phyloP scores from a whole-genome alignment of 2,113 vertebrate species.

The Gnathonemus echidnorhynchus region DNA sequence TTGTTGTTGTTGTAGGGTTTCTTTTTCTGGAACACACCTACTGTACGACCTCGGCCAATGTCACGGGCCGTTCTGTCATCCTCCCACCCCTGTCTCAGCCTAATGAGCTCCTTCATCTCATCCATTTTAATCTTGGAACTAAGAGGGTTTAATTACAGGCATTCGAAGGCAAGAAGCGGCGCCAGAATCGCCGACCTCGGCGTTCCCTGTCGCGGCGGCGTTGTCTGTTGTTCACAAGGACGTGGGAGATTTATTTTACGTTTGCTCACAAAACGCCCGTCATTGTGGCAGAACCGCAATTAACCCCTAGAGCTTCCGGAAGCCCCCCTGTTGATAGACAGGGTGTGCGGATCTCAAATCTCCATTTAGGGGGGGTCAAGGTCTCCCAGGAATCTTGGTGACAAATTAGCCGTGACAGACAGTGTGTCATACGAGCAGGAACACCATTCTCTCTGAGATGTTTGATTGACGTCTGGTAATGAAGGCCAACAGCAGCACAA shows the following conservation, averaged over 20 bases:
- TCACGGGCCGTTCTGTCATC: conserved; percentile 19
- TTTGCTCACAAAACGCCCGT: not conserved
- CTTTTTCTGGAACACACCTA: conserved; percentile 4
- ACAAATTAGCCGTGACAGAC: not conserved
- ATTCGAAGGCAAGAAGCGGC: not conserved
- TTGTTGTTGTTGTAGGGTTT: not conserved
- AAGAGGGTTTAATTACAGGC: conserved; percentile 14
- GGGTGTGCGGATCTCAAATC: not conserved
- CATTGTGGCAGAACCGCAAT: not conserved
- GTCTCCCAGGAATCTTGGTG: not conserved
- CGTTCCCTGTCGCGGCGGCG: not conserved
- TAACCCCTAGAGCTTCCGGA: not conserved
- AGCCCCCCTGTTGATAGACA: not conserved
- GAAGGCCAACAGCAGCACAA: not conserved
- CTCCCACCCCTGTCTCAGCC: conserved; percentile 14
- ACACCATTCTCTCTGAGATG: not conserved
- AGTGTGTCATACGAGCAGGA: not conserved
- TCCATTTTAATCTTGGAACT: conserved; percentile 26
- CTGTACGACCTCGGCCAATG: conserved; percentile 17
- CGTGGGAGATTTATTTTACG: not conserved
- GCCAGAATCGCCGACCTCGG: not conserved
- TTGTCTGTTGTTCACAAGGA: not conserved
- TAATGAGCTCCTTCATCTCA: conserved; percentile 23
- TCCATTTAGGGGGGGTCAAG: not conserved
- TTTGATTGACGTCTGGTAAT: not conserved